Evolutionary conservation across 1,140 invertebrate species (phyloP), one percentile per base, ranked within the genome.

Genomic region (Brachystomella parvula): DNA sequence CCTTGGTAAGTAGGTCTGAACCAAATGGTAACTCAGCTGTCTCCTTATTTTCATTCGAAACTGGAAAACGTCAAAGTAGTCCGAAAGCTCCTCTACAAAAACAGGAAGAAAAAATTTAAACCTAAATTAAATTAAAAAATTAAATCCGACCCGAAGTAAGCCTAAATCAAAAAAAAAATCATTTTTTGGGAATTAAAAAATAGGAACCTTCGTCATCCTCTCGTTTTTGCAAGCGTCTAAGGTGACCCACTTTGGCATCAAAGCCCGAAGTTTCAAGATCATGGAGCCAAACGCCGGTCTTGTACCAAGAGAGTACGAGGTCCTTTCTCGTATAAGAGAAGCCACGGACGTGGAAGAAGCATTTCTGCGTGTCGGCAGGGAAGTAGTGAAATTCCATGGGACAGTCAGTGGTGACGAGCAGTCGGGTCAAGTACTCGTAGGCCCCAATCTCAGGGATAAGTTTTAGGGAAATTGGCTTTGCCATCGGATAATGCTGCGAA

Each of bases 1-100:
- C 57, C 60, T 68, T 3, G 66, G 65, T 6, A 71, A 29, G 44
- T 71, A 71, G 0, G 70, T 71, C 29, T 71, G 70, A 1, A 71
- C 31, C 2, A 71, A 24, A 47, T 71, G 70, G 26, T 59, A 71
- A 31, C 66, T 68, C 1, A 71, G 30, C 53, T 67, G 68, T 35
- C 70, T 49, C 24, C 66, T 33, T 1, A 57, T 39, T 0, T 53
- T 21, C 12, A 71, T 57, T 6, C 61, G 65, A 29, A 71, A 71
- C 47, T 29, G 1, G n/a, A 71, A 47, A 0, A 0, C 63, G 39
- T 66, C 61, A 29, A 47, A 65, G 1, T 33, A 33, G 19, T 69
- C 63, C 12, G 49, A 53, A 3, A 53, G 21, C 12, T 12, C 12
- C 12, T 53, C 49, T 53, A n/a, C n/a, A n/a, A n/a, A n/a, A n/a